These are phyloP conservation scores for Sebastes wilsoni DNA, from an alignment of 2,797 vertebrate genomes.

Conservation along the genomic window DNA sequence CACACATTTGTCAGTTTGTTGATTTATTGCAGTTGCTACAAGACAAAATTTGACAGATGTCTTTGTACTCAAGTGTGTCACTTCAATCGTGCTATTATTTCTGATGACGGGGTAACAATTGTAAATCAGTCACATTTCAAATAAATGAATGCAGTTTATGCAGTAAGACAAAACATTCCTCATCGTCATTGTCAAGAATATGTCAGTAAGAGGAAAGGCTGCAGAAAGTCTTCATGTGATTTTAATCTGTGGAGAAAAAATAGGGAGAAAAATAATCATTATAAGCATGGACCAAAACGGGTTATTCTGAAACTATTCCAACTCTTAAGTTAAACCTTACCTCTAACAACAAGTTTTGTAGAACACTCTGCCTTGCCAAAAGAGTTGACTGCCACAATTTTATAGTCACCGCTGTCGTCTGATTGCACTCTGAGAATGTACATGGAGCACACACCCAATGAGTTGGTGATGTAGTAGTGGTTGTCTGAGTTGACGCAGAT, in stretches of 20 bases:
- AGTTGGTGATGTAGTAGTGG: slow-evolving; percentile 84
- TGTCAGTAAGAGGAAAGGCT: background rate
- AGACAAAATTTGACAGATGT: background rate
- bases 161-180: background rate
- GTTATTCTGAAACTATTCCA: background rate
- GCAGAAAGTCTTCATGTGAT: background rate
- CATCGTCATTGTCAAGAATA: background rate
- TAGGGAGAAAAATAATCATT: background rate
- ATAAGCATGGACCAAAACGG: background rate
- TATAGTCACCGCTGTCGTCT: slow-evolving; percentile 85
- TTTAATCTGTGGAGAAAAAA: slow-evolving; percentile 60
- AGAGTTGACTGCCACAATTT: slow-evolving; percentile 84
- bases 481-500: slow-evolving; percentile 83
- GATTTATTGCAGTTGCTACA: slow-evolving; percentile 52
- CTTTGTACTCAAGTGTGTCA: background rate
- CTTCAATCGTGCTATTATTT: slow-evolving; percentile 1
- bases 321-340: slow-evolving; percentile 60
- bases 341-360: slow-evolving; percentile 83
- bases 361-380: slow-evolving; percentile 84
- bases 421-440: slow-evolving; percentile 80
- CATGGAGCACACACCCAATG: slow-evolving; percentile 89
- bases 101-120: background rate
- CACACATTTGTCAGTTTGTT: slow-evolving; percentile 8
- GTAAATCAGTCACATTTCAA: slow-evolving; percentile 4
- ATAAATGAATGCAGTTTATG: slow-evolving; percentile 5